phyloP scores from a whole-genome alignment of 2,113 vertebrate genomes.

The Microtus montanus region DNA sequence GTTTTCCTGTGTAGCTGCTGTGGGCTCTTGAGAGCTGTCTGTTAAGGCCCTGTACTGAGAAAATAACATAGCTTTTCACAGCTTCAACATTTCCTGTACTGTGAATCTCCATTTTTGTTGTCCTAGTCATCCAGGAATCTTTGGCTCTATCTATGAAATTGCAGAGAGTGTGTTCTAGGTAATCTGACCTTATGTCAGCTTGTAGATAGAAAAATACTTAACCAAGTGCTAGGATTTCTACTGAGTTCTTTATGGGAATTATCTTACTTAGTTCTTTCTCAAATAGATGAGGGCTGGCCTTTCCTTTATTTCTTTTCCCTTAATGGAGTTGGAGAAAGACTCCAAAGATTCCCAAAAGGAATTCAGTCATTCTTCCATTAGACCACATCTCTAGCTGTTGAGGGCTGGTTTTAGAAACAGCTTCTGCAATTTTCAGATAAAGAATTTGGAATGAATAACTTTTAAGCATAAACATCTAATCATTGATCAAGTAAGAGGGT shows the following conservation, averaged over 20 bases:
- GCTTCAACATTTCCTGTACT: neutral
- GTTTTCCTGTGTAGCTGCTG: neutral
- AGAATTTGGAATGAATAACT: neutral
- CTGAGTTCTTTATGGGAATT: neutral
- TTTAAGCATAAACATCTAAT: neutral
- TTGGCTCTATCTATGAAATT: neutral
- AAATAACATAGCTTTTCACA: neutral
- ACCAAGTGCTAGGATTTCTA: neutral
- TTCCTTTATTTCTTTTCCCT: too few species aligned
- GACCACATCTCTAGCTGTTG: neutral
- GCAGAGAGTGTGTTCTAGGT: neutral
- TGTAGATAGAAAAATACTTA: neutral
- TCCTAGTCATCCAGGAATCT: neutral
- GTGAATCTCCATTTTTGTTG: neutral
- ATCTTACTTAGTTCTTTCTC: slow-evolving; percentile 8
- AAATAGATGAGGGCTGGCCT: neutral
- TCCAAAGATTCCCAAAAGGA: neutral
- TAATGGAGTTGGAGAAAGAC: neutral
- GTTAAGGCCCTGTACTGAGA: neutral
- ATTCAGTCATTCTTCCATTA: neutral
- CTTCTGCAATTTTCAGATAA: neutral
- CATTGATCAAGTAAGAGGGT: neutral
- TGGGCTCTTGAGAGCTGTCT: neutral
- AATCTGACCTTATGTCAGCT: neutral
- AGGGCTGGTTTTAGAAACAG: neutral